Evolutionary conservation across 2,797 vertebrate genomes (phyloP).

Genomic region (Pseudomugil tenellus): DNA sequence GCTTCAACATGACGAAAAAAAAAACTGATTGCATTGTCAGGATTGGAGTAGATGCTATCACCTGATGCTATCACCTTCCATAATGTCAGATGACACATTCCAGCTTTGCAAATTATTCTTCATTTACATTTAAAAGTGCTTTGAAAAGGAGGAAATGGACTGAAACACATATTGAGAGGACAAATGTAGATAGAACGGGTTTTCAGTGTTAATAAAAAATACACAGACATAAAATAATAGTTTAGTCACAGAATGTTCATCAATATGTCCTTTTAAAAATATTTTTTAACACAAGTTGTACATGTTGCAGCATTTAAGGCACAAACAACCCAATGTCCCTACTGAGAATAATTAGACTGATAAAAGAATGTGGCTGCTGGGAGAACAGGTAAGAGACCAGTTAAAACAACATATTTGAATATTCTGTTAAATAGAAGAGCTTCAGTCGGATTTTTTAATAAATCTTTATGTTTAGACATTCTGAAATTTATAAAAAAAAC

Average conservation of each 20-base stretch:
- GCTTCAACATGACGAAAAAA: neutral
- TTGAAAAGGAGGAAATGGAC: neutral
- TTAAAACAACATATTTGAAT: neutral
- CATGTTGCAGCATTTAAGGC: neutral
- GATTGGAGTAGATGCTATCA: neutral
- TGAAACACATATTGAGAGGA: neutral
- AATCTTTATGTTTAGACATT: neutral
- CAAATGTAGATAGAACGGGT: neutral
- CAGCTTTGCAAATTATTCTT: neutral
- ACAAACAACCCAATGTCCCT: neutral
- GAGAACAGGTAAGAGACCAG: neutral
- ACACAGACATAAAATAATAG: neutral
- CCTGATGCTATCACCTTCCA: neutral
- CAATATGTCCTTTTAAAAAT: neutral
- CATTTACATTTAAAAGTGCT: neutral
- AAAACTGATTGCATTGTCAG: neutral
- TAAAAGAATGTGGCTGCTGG: neutral
- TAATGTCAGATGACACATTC: neutral
- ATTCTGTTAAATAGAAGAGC: neutral
- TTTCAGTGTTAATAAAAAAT: neutral
- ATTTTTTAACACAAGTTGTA: neutral
- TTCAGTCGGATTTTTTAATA: neutral
- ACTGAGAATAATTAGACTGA: neutral
- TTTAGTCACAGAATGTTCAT: neutral
- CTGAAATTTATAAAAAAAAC: neutral